A percentile compares a stretch with the other conserved stretches of the same genome.
phyloP scores from a whole-genome alignment of 2,113 vertebrate genomes.

The Elaphurus davidianus region DNA sequence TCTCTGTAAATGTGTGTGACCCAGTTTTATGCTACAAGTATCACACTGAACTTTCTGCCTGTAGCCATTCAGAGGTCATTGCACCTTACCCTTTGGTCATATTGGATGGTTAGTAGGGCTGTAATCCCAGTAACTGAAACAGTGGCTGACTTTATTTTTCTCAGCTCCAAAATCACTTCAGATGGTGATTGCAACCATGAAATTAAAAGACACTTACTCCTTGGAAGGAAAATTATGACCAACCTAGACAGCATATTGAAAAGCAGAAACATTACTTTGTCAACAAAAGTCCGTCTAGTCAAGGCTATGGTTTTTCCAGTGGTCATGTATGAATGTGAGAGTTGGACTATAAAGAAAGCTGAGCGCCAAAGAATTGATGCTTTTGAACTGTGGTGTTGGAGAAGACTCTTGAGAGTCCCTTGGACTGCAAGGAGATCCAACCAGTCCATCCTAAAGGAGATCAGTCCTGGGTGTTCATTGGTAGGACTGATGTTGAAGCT shows the following conservation, averaged over 20 bases:
- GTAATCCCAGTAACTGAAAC: not conserved
- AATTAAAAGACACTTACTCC: not conserved
- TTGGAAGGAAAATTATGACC: not conserved
- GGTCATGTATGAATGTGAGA: not conserved
- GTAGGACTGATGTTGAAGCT: not conserved
- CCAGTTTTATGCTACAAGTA: not conserved
- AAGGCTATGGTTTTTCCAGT: not conserved
- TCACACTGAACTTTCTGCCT: not conserved
- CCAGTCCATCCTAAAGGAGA: not conserved
- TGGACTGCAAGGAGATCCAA: not conserved
- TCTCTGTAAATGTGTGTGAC: not conserved
- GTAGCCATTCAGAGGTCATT: not conserved
- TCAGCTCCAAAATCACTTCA: not conserved
- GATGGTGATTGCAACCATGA: not conserved
- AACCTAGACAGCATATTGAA: not conserved
- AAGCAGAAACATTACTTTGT: not conserved
- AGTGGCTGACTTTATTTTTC: not conserved
- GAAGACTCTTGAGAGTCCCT: not conserved
- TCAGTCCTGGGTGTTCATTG: not conserved
- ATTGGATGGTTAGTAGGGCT: not conserved
- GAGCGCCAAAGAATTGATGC: accelerated
- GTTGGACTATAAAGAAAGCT: not conserved
- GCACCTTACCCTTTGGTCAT: not conserved
- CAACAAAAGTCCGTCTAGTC: not conserved
- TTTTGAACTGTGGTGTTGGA: not conserved